Conservation (phyloP, 2,888 invertebrate species). For the Noctua fimbriata region DNA sequence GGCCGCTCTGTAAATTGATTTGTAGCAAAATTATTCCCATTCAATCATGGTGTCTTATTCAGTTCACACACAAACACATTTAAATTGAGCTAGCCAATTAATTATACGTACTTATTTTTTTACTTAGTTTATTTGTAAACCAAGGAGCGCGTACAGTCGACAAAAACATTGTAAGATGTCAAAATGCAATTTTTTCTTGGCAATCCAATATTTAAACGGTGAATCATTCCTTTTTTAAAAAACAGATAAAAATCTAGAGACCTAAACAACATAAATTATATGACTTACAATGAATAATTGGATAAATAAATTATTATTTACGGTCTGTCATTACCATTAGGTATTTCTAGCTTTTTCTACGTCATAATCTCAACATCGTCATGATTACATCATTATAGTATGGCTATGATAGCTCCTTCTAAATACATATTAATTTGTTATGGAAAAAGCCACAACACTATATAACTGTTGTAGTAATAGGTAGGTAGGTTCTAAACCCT, state of each 20-base stretch:
- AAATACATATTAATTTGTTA: constrained; percentile 25
- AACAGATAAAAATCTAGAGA: neutral
- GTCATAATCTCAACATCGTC: constrained; percentile 35
- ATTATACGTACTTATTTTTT: neutral
- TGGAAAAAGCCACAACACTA: constrained; percentile 25
- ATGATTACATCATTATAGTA: neutral
- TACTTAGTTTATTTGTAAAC: neutral
- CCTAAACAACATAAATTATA: neutral
- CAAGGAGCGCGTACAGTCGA: neutral
- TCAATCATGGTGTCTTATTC: neutral
- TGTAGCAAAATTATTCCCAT: neutral
- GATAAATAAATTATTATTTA: neutral
- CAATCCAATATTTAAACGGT: neutral
- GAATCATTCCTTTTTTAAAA: neutral
- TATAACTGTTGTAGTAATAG: neutral
- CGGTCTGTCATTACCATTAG: neutral
- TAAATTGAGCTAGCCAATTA: neutral
- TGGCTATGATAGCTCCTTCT: neutral
- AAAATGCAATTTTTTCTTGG: neutral
- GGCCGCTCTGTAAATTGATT: neutral
- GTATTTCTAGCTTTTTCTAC: constrained; percentile 8
- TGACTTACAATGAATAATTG: neutral
- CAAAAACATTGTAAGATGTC: neutral
- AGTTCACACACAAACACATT: neutral
- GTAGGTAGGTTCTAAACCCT: neutral